Base-by-base conservation (phyloP, 2,888 invertebrate genomes). In the Monopis laevigella region DNA sequence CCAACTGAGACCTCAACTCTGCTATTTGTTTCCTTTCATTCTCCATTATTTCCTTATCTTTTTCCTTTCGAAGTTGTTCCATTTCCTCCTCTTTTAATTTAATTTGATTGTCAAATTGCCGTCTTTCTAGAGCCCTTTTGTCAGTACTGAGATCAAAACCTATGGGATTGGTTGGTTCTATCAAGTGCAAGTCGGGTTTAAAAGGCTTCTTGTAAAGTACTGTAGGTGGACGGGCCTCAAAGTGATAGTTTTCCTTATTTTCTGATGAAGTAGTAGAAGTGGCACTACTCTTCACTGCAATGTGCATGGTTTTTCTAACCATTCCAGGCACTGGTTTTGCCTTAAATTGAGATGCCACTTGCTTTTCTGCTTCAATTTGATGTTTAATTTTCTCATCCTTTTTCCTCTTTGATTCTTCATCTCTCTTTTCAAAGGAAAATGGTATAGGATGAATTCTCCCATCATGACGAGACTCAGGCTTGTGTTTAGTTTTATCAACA, bases 341-440 rank as follows among this genome's bases (percentile, higher is more conserved):
- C 61, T 87, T 88, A 53, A 92, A 92, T 48, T 84, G 83, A 1
- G 83, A 67, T 1, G 83, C 77, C 57, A 86, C 84, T 50, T 82
- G 86, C 30, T 83, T 77, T 45, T 86, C 84, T 46, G 78, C 72
- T 44, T 87, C 85, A 13, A 85, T 56, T 43, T 82, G 68, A 46
- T 82, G 78, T 47, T 84, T 82, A 6, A 89, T 83, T 49, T 80
- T 80, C 51, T 86, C 82, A 46, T 89, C 86, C 48, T 84, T 86
- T 42, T 81, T 84, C 29, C 73, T 69, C 39, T 75, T 68, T 17
- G 84, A 51, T 42, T 81, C 66, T 53, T 84, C 84, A 58, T 89
- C 84, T 10, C 88, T 64, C 41, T 83, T 72, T 44, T 88, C 88
- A 68, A 92, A 91, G 48, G 88, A 88, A 54, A 90, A 90, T 10